Percentiles rank a stretch among this genome's conserved stretches.
phyloP scores from a whole-genome alignment of 1,140 invertebrate genomes.

The Pissodes strobi region DNA sequence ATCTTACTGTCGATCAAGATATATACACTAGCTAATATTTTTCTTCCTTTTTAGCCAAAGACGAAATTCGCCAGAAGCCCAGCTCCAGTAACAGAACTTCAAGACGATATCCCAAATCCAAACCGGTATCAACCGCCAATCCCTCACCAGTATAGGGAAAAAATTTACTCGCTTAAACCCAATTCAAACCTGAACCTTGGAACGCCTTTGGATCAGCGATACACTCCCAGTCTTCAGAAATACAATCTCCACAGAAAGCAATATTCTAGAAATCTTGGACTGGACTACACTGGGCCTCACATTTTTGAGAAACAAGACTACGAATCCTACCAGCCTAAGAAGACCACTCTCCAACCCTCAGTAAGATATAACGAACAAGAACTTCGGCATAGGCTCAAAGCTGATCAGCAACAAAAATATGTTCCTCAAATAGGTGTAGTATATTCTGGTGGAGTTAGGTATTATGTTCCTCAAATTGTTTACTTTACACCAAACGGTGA shows the following conservation, averaged over 20 bases:
- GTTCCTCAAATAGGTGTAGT: slow-evolving; percentile 53
- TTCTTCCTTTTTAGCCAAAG: slow-evolving; percentile 17
- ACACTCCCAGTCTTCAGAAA: slow-evolving; percentile 43
- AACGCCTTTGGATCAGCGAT: slow-evolving; percentile 46
- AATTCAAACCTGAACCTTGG: slow-evolving; percentile 49
- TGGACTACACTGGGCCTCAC: slow-evolving; percentile 51
- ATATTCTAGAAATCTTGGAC: slow-evolving; percentile 38
- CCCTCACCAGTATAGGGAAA: slow-evolving; percentile 51
- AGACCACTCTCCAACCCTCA: slow-evolving; percentile 34
- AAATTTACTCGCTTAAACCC: slow-evolving; percentile 46
- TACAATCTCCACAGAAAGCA: slow-evolving; percentile 43
- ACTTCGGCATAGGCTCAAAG: slow-evolving; percentile 5
- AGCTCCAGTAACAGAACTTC: slow-evolving; percentile 50
- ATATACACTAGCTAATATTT: too few relatives aligned
- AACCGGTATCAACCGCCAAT: slow-evolving; percentile 44
- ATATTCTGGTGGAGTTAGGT: slow-evolving; percentile 51
- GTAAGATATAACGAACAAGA: slow-evolving; percentile 33
- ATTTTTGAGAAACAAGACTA: slow-evolving; percentile 51
- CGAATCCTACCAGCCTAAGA: slow-evolving; percentile 36
- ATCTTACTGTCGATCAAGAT: too few relatives aligned
- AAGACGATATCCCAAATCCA: slow-evolving; percentile 52
- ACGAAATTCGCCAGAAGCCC: slow-evolving; percentile 38
- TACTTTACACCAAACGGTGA: slow-evolving; percentile 41
- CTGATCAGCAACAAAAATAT: slow-evolving; percentile 34
- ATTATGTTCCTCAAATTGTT: slow-evolving; percentile 53